Evolutionary conservation across 2,797 vertebrate species (phyloP).

Genomic region (Sylvia borin): DNA sequence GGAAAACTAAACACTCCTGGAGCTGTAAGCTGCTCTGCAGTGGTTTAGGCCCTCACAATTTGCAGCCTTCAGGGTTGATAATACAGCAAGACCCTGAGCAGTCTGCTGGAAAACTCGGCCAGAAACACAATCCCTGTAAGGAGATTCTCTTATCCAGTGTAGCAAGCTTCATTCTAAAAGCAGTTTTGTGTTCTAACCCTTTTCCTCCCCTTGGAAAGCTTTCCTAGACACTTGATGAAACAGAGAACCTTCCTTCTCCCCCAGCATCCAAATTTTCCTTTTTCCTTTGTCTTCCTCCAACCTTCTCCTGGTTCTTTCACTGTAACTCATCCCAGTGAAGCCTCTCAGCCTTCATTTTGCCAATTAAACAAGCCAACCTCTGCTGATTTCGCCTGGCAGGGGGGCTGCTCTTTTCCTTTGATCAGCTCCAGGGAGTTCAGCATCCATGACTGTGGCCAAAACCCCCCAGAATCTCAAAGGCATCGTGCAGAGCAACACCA

Average conservation of each 20-base stretch:
- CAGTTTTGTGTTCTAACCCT: not conserved
- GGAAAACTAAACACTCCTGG: not conserved
- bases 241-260: not conserved
- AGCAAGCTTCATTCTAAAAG: not conserved
- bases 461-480: not conserved
- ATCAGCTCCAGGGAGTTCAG: not conserved
- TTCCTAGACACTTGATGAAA: not conserved
- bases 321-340: not conserved
- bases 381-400: not conserved
- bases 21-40: constrained; percentile 45
- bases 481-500: not conserved
- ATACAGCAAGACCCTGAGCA: not conserved
- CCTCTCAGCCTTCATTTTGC: not conserved
- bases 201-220: not conserved
- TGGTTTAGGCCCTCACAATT: not conserved
- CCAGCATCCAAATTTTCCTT: not conserved
- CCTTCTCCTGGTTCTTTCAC: not conserved
- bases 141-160: not conserved
- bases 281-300: not conserved
- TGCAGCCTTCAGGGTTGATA: not conserved
- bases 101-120: constrained; percentile 17
- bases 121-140: not conserved
- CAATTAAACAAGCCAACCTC: not conserved
- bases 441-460: not conserved
- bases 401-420: not conserved